Conservation (phyloP, 2,888 invertebrate species). For the Drosophila neonasuta region DNA sequence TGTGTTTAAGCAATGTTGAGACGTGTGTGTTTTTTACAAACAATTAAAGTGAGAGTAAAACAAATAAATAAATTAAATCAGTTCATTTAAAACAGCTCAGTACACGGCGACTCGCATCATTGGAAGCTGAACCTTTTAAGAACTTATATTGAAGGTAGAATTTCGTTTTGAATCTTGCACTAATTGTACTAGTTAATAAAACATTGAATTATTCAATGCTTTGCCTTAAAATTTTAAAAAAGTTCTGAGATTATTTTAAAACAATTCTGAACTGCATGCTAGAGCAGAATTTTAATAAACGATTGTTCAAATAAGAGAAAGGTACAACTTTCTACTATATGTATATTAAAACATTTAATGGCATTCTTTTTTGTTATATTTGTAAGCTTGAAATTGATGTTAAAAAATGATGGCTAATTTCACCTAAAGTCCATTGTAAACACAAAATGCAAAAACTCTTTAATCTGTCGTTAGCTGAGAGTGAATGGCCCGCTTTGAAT, state of each 20-base stretch:
- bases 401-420: too few species aligned
- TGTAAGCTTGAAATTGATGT: not conserved
- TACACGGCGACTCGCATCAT: not conserved
- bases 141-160: slow-evolving; percentile 3
- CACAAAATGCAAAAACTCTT: slow-evolving; percentile 9
- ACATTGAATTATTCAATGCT: too few species aligned
- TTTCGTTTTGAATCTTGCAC: not conserved
- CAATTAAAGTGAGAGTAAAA: not conserved
- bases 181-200: not conserved
- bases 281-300: not conserved
- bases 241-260: too few species aligned
- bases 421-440: not conserved
- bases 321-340: not conserved
- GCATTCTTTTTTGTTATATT: slow-evolving; percentile 1
- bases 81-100: slow-evolving; percentile 3
- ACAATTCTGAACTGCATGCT: too few species aligned
- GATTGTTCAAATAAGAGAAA: not conserved
- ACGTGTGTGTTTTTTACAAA: not conserved
- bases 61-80: not conserved
- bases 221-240: too few species aligned
- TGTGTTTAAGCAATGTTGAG: not conserved
- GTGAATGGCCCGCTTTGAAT: slow-evolving; percentile 59
- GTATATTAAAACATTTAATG: not conserved
- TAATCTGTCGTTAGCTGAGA: slow-evolving; percentile 14
- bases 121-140: not conserved